Percentiles rank a stretch among this genome's conserved stretches.
Evolutionary conservation across 2,797 vertebrate species (phyloP).

Genomic region (Chaetophractus vellerosus): DNA sequence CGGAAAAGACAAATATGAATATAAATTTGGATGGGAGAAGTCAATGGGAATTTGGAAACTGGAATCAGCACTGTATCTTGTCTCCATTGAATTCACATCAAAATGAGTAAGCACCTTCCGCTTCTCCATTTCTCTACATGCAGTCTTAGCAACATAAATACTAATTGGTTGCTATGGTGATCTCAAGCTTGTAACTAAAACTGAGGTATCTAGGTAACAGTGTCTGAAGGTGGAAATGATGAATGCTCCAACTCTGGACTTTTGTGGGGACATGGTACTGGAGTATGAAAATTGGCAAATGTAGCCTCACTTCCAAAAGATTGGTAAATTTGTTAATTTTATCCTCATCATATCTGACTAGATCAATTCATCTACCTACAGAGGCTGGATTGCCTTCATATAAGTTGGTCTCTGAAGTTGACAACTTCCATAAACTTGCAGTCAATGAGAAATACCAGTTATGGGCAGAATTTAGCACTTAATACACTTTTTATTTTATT

Average conservation of each 20-base stretch:
- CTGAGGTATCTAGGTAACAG: constrained; percentile 81
- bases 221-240: constrained; percentile 80
- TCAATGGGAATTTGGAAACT: constrained; percentile 65
- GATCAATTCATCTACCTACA: constrained; percentile 84
- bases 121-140: constrained; percentile 30
- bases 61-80: constrained; percentile 72
- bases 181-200: constrained; percentile 83
- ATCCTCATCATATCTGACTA: constrained; percentile 84
- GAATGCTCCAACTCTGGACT: constrained; percentile 58
- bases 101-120: constrained; percentile 72
- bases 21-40: constrained; percentile 42
- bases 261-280: constrained; percentile 78
- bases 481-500: constrained; percentile 90
- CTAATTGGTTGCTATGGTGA: constrained; percentile 85
- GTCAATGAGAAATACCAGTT: constrained; percentile 88
- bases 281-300: constrained; percentile 75
- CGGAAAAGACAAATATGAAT: constrained; percentile 44
- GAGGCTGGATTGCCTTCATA: constrained; percentile 86
- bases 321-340: constrained; percentile 88
- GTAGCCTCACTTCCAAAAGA: constrained; percentile 66
- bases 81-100: constrained; percentile 53
- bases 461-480: constrained; percentile 89
- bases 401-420: constrained; percentile 83
- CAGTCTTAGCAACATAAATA: constrained; percentile 78
- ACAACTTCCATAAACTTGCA: constrained; percentile 89